These are phyloP conservation scores for Caenorhabditis plicata DNA, from an alignment of 2,888 invertebrate species.

Conservation along the genomic window DNA sequence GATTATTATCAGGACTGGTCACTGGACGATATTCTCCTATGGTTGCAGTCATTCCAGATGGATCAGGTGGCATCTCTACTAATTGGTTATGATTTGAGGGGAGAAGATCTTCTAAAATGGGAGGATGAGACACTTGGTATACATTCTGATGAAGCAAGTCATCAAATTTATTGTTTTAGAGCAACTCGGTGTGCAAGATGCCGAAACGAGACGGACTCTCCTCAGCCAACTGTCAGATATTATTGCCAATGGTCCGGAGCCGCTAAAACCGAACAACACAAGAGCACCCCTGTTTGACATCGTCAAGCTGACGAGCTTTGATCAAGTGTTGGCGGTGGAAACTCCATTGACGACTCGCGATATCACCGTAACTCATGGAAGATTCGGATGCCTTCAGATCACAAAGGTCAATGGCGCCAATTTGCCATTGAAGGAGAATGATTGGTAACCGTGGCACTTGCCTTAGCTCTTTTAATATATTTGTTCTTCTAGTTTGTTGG, in stretches of 20 bases:
- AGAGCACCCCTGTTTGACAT: conserved; percentile 45
- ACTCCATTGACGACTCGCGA: conserved; percentile 46
- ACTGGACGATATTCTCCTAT: conserved; percentile 49
- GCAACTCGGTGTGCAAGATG: conserved; percentile 28
- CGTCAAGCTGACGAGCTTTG: conserved; percentile 37
- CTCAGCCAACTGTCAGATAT: conserved; percentile 28
- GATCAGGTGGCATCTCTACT: conserved; percentile 49
- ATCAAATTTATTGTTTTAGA: no score
- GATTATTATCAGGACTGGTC: conserved; percentile 33
- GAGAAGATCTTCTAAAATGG: conserved; percentile 47
- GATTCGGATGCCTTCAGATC: conserved; percentile 45
- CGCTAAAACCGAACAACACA: conserved; percentile 3
- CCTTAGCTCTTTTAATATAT: neutral
- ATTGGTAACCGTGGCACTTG: no score
- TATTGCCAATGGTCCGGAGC: conserved; percentile 25
- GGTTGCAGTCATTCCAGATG: conserved; percentile 47
- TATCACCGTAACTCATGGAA: conserved; percentile 39
- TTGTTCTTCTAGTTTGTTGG: conserved; percentile 37
- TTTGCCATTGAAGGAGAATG: conserved; percentile 44
- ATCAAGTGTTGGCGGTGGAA: conserved; percentile 51
- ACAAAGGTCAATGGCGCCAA: conserved; percentile 51
- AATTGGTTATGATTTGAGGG: conserved; percentile 51
- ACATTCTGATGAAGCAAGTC: neutral
- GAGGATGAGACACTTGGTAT: conserved; percentile 34
- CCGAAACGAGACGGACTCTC: conserved; percentile 20